Percentiles rank a stretch among this genome's conserved stretches.
Conservation (phyloP, 2,113 vertebrate genomes). For the Hemibates koningsi region DNA sequence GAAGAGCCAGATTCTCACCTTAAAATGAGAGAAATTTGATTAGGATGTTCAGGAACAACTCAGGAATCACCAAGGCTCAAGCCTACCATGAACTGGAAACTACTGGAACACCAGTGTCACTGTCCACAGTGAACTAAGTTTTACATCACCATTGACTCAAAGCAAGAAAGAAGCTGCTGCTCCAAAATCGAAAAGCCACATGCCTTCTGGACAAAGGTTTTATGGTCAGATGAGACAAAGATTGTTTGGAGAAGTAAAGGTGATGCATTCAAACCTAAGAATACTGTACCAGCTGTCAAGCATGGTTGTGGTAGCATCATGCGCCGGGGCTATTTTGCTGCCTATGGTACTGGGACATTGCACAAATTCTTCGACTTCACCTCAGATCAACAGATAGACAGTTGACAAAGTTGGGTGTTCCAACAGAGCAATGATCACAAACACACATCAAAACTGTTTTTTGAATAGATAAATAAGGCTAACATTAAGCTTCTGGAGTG, state of each 20-base stretch:
- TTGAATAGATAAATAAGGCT: not conserved
- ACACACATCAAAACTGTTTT: not conserved
- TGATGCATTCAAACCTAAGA: not conserved
- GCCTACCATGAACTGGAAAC: not conserved
- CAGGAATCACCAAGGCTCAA: not conserved
- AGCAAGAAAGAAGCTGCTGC: not conserved
- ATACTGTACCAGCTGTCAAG: not conserved
- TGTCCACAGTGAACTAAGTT: not conserved
- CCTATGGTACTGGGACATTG: not conserved
- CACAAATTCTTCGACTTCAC: not conserved
- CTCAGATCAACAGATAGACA: not conserved
- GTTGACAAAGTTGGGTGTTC: not conserved
- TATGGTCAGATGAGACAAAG: not conserved
- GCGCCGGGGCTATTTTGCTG: rapidly evolving
- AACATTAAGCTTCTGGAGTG: not conserved
- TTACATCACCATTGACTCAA: not conserved
- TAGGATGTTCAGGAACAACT: not conserved
- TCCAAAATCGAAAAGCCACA: not conserved
- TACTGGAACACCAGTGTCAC: not conserved
- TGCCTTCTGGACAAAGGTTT: not conserved
- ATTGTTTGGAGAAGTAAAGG: not conserved
- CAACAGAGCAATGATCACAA: not conserved
- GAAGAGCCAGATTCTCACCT: not conserved
- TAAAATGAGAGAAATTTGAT: not conserved
- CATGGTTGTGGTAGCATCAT: not conserved